phyloP scores from a whole-genome alignment of 2,113 vertebrate genomes.

The Sylvilagus bachmani region DNA sequence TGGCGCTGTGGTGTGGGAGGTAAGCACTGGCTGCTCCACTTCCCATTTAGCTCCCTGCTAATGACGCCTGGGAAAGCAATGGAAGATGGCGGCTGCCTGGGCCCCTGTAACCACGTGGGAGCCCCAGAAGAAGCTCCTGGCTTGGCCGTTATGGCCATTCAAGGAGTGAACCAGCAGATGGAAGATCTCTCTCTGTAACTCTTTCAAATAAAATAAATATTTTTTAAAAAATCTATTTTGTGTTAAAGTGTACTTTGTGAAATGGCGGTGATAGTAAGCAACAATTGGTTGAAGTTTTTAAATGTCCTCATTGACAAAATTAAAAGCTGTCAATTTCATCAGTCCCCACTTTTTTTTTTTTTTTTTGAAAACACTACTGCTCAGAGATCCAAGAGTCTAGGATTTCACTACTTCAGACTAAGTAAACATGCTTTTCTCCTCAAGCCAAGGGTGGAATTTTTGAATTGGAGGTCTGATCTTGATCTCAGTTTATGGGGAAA shows the following conservation, averaged over 20 bases:
- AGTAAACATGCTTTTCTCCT: constrained; percentile 53
- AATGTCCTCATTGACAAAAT: constrained; percentile 14
- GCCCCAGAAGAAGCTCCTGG: too few relatives aligned
- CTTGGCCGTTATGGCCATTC: too few relatives aligned
- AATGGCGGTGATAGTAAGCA: neutral
- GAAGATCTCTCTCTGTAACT: too few relatives aligned
- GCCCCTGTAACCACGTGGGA: too few relatives aligned
- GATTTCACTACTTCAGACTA: constrained; percentile 58
- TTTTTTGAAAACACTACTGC: constrained; percentile 22
- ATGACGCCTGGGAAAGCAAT: too few relatives aligned
- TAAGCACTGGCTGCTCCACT: too few relatives aligned
- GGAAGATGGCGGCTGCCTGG: too few relatives aligned
- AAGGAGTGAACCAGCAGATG: too few relatives aligned
- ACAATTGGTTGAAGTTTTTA: constrained; percentile 14
- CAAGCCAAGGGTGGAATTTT: constrained; percentile 47
- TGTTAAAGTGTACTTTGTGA: constrained; percentile 36
- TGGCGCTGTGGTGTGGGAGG: too few relatives aligned
- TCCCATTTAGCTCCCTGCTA: too few relatives aligned
- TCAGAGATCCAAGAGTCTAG: constrained; percentile 49
- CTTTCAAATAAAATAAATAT: too few relatives aligned
- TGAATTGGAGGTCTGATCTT: constrained; percentile 31
- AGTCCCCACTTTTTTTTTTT: neutral
- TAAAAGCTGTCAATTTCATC: constrained; percentile 21
- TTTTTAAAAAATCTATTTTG: neutral
- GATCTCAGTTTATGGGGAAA: constrained; percentile 3